Percentiles rank a stretch among this genome's conserved stretches.
Conservation (phyloP, 2,797 vertebrate genomes). For the Gorsachius magnificus region DNA sequence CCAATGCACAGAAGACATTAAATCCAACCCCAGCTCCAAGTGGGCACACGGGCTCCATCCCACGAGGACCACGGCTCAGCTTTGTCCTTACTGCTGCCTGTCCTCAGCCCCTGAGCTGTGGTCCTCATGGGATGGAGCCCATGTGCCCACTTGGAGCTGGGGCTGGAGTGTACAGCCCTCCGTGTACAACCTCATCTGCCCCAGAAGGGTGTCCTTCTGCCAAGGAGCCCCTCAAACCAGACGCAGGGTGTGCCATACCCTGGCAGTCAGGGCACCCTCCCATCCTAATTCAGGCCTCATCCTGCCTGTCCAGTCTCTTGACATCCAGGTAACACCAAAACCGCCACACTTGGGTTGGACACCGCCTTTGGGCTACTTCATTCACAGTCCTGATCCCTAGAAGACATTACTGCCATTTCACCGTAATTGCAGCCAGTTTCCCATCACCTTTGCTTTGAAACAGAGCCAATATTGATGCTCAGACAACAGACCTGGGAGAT, state of each 20-base stretch:
- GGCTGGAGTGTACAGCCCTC: too few relatives aligned
- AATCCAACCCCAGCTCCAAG: rapidly evolving
- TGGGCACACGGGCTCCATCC: rapidly evolving
- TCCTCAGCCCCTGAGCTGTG: too few relatives aligned
- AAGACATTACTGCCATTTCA: neutral
- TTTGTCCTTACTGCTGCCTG: too few relatives aligned
- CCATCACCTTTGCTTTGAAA: neutral
- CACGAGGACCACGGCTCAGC: rapidly evolving
- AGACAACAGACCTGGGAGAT: neutral
- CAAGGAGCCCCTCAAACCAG: neutral
- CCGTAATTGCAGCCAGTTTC: rapidly evolving
- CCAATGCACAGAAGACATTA: neutral
- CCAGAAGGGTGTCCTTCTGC: neutral
- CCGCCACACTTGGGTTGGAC: too few relatives aligned
- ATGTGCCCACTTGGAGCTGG: too few relatives aligned
- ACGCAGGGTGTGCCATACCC: neutral
- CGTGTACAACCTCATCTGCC: neutral
- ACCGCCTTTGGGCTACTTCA: neutral
- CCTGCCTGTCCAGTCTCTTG: neutral
- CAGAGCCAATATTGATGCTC: neutral
- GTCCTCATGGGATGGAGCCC: too few relatives aligned
- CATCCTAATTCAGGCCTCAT: neutral
- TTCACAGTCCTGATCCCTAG: neutral
- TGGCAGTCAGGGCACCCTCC: neutral
- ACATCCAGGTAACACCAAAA: neutral